Base-by-base conservation (phyloP, 2,113 vertebrate genomes). In the Melanerpes formicivorus region DNA sequence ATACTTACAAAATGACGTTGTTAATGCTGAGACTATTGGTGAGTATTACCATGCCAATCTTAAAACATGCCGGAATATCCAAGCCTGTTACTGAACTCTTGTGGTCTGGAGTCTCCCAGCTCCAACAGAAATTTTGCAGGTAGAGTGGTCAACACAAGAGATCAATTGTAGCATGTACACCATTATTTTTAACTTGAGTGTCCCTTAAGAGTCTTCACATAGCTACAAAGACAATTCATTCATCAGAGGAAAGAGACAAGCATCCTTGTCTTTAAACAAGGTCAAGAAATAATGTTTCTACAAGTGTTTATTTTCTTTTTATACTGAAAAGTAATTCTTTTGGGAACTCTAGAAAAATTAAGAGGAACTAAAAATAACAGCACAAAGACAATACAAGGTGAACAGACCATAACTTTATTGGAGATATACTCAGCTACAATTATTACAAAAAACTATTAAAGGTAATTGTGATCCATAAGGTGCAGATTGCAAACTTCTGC, bases 321-420 rank as follows among this genome's bases (percentile, higher is more conserved):
- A 73, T 54, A 71, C 21, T 15, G 40, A 80, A 70, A 30, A 54
- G 62, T 17, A 30, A 15, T n/a, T 85, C 77, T 81, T 74, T 66
- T 12, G 18, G 67, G 44, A 87, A 84, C 25, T 65, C 85, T 5
- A 6, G 3, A 30, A 84, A 69, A 25, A 80, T 56, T 74, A 88
- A 21, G 13, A 65, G 18, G 44, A 88, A 72, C 15, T 82, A 13
- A 7, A 59, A 86, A 83, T 50, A 54, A 78, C 90, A 62, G 64
- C 76, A 71, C 77, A 66, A 26, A 26, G 13, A 96, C 88, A 90
- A 94, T 95, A 78, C 90, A 70, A 88, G 93, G 88, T 97, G 96
- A 98, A 98, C 98, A 99, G 98, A 98, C 97, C 98, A 98, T 98
- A 98, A 98, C 97, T 99, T 99, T 99, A 99, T 99, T 99, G 98